Percentiles rank a stretch among this genome's conserved stretches.
Evolutionary conservation across 2,797 vertebrate species (phyloP).

Genomic region (Darevskia nairensis): DNA sequence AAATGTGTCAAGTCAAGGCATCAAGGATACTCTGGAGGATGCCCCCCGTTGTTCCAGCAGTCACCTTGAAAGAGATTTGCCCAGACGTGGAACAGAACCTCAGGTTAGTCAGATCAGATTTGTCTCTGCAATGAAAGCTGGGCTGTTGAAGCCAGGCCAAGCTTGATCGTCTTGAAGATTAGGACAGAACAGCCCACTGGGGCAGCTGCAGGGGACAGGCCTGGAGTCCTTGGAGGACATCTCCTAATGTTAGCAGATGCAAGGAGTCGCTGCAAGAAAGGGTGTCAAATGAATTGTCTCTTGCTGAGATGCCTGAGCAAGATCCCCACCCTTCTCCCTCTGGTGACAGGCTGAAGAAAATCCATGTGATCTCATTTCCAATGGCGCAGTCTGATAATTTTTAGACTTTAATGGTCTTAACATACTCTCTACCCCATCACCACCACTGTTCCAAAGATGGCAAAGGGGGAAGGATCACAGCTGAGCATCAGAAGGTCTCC

Average conservation of each 20-base stretch:
- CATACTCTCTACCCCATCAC: too few species aligned
- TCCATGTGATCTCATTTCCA: accelerated
- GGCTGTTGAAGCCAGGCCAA: neutral
- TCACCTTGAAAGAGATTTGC: neutral
- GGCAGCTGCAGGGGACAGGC: neutral
- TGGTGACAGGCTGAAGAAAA: neutral
- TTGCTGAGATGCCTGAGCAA: neutral
- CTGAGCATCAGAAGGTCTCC: too few species aligned
- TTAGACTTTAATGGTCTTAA: too few species aligned
- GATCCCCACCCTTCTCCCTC: neutral
- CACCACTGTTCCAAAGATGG: too few species aligned
- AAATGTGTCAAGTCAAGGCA: accelerated
- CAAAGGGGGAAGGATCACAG: too few species aligned
- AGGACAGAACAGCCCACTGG: constrained; percentile 7
- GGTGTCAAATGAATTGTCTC: accelerated
- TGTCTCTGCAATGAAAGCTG: neutral
- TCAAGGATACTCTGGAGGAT: neutral
- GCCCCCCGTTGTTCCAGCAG: accelerated
- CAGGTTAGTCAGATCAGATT: neutral
- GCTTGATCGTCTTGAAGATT: accelerated
- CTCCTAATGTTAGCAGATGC: neutral
- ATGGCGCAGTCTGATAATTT: too few species aligned
- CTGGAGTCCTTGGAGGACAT: accelerated
- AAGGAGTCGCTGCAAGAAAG: constrained; percentile 5
- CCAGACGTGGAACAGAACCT: accelerated